phyloP scores from a whole-genome alignment of 1,140 invertebrate species.

The Pogonomyrmex barbatus region DNA sequence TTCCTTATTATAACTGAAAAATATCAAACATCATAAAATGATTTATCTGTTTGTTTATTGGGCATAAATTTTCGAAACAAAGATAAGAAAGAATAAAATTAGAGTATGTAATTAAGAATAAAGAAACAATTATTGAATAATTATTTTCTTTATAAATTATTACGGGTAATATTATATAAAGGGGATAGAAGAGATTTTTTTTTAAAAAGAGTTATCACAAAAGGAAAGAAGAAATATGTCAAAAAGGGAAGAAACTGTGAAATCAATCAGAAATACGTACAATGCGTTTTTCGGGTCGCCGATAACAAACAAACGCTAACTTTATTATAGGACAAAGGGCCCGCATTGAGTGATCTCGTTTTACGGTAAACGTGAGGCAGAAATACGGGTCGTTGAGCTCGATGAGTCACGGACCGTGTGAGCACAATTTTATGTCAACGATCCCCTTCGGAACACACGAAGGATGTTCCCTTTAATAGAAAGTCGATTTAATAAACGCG shows the following conservation, averaged over 20 bases:
- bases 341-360: slow-evolving; percentile 51
- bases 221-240: background rate
- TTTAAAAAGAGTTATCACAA: background rate
- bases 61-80: background rate
- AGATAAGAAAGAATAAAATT: background rate
- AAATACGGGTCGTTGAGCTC: slow-evolving; percentile 56
- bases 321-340: slow-evolving; percentile 53
- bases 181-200: background rate
- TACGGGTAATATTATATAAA: background rate
- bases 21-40: background rate
- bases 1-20: background rate
- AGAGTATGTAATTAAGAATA: background rate
- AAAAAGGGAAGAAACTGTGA: background rate
- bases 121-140: background rate
- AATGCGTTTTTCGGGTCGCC: slow-evolving; percentile 33
- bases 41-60: slow-evolving; percentile 8
- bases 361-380: slow-evolving; percentile 47
- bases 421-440: slow-evolving; percentile 57
- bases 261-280: background rate
- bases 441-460: slow-evolving; percentile 32
- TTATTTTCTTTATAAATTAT: too few species aligned
- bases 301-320: slow-evolving; percentile 43
- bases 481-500: slow-evolving; percentile 47
- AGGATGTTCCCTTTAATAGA: slow-evolving; percentile 52
- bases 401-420: slow-evolving; percentile 41